Percentiles rank a stretch among this genome's conserved stretches.
phyloP scores from a whole-genome alignment of 2,797 vertebrate genomes.

The Distichodus sexfasciatus region DNA sequence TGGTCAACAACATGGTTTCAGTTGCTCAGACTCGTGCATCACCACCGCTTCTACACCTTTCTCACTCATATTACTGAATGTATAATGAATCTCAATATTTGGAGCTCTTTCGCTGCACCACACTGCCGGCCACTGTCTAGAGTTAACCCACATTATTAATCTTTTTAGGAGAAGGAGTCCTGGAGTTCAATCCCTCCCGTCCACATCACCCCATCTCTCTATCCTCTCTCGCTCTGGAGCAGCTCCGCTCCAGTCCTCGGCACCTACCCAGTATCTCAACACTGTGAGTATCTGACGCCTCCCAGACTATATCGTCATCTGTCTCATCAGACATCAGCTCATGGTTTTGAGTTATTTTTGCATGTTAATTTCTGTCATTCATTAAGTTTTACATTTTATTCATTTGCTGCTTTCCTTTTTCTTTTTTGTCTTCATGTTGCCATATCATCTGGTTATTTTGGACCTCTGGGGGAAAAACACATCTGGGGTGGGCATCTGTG shows the following conservation, averaged over 20 bases:
- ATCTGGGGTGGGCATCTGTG: slow-evolving; percentile 53
- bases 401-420: slow-evolving; percentile 62
- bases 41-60: no score
- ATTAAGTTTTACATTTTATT: slow-evolving; percentile 59
- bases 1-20: no score
- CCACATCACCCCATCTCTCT: slow-evolving; percentile 73
- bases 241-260: slow-evolving; percentile 66
- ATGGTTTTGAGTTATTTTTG: slow-evolving; percentile 55
- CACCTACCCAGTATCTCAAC: slow-evolving; percentile 72
- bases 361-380: slow-evolving; percentile 48
- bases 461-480: slow-evolving; percentile 25
- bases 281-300: slow-evolving; percentile 65
- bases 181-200: slow-evolving; percentile 61
- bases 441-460: slow-evolving; percentile 58
- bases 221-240: slow-evolving; percentile 70
- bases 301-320: neutral
- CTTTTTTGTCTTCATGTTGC: slow-evolving; percentile 43
- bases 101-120: no score
- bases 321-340: slow-evolving; percentile 18
- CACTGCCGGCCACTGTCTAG: no score
- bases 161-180: slow-evolving; percentile 68
- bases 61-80: no score
- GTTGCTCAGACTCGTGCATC: no score
- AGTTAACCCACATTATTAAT: slow-evolving; percentile 1
- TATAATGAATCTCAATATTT: no score